These are phyloP conservation scores for Leptopilina syphax DNA, from an alignment of 2,888 invertebrate species.

Conservation along the genomic window DNA sequence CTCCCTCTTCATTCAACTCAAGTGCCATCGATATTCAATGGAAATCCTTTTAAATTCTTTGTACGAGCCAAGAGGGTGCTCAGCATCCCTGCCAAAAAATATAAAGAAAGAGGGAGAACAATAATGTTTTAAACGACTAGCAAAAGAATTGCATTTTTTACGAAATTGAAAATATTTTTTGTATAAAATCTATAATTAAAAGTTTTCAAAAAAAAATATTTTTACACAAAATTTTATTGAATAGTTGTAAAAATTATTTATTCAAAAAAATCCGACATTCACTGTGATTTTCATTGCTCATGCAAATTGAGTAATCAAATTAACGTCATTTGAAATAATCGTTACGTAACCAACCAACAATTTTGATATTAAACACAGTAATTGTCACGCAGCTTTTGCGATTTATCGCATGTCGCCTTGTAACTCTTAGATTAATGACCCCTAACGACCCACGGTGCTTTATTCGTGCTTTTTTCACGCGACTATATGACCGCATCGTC, in stretches of 20 bases:
- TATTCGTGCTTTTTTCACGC: slow-evolving; percentile 4
- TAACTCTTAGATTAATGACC: slow-evolving; percentile 18
- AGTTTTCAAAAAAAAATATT: too few species aligned
- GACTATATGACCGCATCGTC: neutral
- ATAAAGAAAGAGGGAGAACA: slow-evolving; percentile 3
- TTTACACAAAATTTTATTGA: too few species aligned
- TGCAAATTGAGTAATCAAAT: neutral
- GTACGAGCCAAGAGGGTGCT: slow-evolving; percentile 39
- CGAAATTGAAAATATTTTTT: too few species aligned
- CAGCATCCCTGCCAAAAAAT: neutral
- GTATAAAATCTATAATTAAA: too few species aligned
- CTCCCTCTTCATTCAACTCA: slow-evolving; percentile 54
- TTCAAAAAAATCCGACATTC: neutral
- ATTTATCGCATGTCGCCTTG: slow-evolving; percentile 6
- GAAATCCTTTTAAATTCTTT: slow-evolving; percentile 60
- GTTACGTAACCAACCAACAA: neutral
- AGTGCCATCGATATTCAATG: slow-evolving; percentile 67
- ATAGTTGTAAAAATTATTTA: too few species aligned
- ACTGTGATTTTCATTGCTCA: too few species aligned
- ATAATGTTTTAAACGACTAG: neutral
- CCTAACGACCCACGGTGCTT: neutral
- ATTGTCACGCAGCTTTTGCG: neutral
- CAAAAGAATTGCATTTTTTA: neutral
- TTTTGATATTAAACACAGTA: neutral
- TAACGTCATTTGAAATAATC: neutral